Conservation (phyloP, 2,113 vertebrate genomes). For the Rhinoderma darwinii region DNA sequence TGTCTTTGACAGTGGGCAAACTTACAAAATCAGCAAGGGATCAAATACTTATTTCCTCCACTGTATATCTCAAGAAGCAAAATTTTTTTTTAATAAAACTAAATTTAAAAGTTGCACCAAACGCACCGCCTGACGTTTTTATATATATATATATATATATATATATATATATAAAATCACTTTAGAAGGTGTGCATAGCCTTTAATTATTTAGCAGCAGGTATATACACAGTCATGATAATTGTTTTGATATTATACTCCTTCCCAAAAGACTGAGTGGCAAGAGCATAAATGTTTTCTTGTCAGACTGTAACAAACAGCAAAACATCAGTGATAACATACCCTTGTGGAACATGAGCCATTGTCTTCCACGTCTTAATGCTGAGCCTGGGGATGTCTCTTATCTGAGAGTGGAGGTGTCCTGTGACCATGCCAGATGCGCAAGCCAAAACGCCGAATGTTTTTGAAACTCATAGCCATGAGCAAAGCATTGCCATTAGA, state of each 20-base stretch:
- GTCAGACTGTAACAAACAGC: constrained; percentile 11
- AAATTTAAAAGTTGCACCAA: too few relatives aligned
- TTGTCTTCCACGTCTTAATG: constrained; percentile 39
- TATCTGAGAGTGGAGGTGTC: constrained; percentile 49
- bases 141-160: too few relatives aligned
- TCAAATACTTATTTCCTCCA: too few relatives aligned
- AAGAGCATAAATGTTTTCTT: neutral
- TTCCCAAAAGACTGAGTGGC: neutral
- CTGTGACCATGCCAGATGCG: constrained; percentile 50
- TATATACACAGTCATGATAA: neutral
- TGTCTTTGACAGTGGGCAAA: too few relatives aligned
- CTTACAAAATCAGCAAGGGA: too few relatives aligned
- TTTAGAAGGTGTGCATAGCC: too few relatives aligned
- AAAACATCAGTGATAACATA: constrained; percentile 30
- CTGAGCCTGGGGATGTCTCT: constrained; percentile 38
- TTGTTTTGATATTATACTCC: neutral
- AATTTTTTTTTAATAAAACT: too few relatives aligned
- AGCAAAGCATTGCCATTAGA: constrained; percentile 41
- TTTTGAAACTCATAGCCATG: constrained; percentile 37
- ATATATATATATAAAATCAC: too few relatives aligned
- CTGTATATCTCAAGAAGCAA: too few relatives aligned
- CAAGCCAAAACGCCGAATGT: constrained; percentile 47
- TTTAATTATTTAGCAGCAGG: neutral
- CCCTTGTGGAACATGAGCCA: constrained; percentile 34
- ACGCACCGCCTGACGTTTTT: too few relatives aligned